Evolutionary conservation across 2,113 vertebrate genomes (phyloP), one percentile per base, ranked within the genome.

Genomic region (Labeo catla): DNA sequence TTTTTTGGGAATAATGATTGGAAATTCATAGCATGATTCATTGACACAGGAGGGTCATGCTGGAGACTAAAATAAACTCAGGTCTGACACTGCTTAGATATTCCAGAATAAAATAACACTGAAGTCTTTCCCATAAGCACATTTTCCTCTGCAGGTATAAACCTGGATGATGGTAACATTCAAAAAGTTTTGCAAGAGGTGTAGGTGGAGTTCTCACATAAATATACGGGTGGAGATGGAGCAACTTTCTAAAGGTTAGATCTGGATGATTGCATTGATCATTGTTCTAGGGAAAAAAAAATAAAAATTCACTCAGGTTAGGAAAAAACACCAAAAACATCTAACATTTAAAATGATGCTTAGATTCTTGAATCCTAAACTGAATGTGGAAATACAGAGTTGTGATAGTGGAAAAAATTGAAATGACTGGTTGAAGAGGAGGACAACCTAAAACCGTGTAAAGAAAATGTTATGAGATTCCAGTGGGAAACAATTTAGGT

Each of bases 11-110:
- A 87, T 89, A 87, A 87, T 77, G 79, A 85, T 73, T 82, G 86
- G 86, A 89, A 87, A 86, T 76, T 83, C 23, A 54, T 57, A 86
- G 84, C 68, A 86, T 88, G 76, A 88, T 87, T 88, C 87, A 88
- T 88, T 81, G 88, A 87, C 77, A 87, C 78, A 86, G 84, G 78
- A 87, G 87, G 72, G 84, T 88, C 84, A 74, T 76, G 36, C 72
- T 87, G 73, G 70, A 87, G 79, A 63, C 84, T 70, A 86, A 84
- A 87, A 86, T 72, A 79, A 54, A 85, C 47, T 57, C n/a, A 21
- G 73, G 82, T 73, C 65, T 87, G 63, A 89, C 73, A 68, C 50
- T 77, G 79, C 65, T 52, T 77, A 76, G 73, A 74, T 83, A 74
- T 59, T 84, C 72, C 73, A 77, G 80, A 84, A 21, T 36, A 82